Conservation (phyloP, 2,797 vertebrate genomes). For the Megaceryle alcyon region DNA sequence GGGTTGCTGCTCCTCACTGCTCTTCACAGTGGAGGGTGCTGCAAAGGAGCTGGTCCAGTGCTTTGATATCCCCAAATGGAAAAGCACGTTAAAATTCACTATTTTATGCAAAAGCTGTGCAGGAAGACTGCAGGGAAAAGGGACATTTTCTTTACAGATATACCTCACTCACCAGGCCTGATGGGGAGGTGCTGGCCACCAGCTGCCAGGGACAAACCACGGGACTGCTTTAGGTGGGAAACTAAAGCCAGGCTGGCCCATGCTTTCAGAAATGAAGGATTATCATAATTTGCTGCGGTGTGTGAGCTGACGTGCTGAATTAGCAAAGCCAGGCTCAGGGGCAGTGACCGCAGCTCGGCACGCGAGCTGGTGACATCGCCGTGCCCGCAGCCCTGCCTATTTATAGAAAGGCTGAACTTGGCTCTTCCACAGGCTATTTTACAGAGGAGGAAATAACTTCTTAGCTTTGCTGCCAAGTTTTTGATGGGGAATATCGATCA, state of each 20-base stretch:
- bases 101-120: not conserved
- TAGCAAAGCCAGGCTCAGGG: not conserved
- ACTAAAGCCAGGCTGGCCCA: not conserved
- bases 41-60: rapidly evolving
- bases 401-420: not conserved
- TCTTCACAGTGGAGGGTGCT: not conserved
- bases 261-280: not conserved
- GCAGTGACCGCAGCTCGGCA: not conserved
- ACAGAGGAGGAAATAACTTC: not conserved
- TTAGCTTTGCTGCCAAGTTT: rapidly evolving
- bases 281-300: not conserved
- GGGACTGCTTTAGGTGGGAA: not conserved
- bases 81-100: not conserved
- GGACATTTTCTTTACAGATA: not conserved
- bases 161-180: not conserved
- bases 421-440: not conserved
- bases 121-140: not conserved
- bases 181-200: rapidly evolving
- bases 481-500: not conserved
- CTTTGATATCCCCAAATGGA: not conserved
- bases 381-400: not conserved
- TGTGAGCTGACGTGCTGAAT: not conserved
- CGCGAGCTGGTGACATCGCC: rapidly evolving
- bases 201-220: rapidly evolving
- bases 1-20: not conserved